Percentiles rank a stretch among this genome's conserved stretches.
phyloP scores from a whole-genome alignment of 2,888 invertebrate genomes.

The Ophion ellenae region DNA sequence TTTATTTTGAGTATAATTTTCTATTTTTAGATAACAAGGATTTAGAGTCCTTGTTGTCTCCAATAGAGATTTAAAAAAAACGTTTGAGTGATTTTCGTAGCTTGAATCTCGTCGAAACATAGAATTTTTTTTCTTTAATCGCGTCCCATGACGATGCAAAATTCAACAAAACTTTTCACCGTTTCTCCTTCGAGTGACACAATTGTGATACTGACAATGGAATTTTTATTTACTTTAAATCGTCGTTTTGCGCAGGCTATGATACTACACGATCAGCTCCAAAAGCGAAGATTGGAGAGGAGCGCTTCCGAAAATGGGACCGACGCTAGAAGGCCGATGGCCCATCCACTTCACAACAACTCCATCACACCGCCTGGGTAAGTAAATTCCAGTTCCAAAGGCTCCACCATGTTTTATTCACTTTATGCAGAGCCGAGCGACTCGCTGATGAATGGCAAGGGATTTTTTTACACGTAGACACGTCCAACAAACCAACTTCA shows the following conservation, averaged over 20 bases:
- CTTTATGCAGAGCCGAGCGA: not conserved
- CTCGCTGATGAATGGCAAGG: not conserved
- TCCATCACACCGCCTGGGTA: conserved; percentile 80
- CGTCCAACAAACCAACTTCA: too few species aligned
- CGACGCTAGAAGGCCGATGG: conserved; percentile 77
- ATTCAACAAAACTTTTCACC: too few species aligned
- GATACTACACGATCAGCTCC: conserved; percentile 81
- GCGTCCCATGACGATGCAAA: too few species aligned
- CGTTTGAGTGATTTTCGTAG: too few species aligned
- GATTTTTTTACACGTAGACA: too few species aligned
- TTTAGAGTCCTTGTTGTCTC: too few species aligned
- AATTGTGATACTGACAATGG: not conserved
- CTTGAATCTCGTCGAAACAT: too few species aligned
- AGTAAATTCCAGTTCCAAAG: conserved; percentile 50
- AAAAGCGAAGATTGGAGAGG: conserved; percentile 80
- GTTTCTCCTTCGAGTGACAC: too few species aligned
- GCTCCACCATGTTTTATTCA: not conserved
- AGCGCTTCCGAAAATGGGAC: conserved; percentile 81
- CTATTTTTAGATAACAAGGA: too few species aligned
- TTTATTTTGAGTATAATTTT: too few species aligned
- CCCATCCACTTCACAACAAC: conserved; percentile 75
- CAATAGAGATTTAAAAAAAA: too few species aligned
- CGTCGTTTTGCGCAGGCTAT: conserved; percentile 63
- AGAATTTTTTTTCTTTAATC: too few species aligned
- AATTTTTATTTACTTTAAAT: not conserved